A percentile compares a stretch with the other conserved stretches of the same genome.
Conservation (phyloP, 2,113 vertebrate species). For the Oryzias celebensis region DNA sequence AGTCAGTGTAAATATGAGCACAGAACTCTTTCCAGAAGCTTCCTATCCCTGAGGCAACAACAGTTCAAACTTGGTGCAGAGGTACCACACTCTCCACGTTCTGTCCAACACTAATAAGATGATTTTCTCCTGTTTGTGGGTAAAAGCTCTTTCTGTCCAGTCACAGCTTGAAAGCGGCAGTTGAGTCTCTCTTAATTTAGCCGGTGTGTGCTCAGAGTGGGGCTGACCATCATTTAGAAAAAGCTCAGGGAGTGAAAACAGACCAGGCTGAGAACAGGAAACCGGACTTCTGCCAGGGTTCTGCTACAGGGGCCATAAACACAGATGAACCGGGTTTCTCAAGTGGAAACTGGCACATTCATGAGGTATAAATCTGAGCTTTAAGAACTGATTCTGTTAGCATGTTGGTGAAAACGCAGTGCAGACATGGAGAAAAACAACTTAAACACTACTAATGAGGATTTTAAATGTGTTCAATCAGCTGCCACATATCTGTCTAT, state of each 20-base stretch:
- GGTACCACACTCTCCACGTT: constrained; percentile 26
- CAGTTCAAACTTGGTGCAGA: constrained; percentile 20
- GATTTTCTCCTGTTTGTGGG: too few species aligned
- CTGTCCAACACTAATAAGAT: constrained; percentile 48
- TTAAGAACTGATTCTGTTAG: constrained; percentile 1
- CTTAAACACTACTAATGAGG: not conserved
- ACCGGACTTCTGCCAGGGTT: constrained; percentile 54
- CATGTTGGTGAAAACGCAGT: not conserved
- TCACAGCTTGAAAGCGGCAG: too few species aligned
- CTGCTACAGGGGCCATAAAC: constrained; percentile 51
- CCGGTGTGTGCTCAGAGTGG: constrained; percentile 59
- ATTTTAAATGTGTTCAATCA: too few species aligned
- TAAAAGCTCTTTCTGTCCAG: too few species aligned
- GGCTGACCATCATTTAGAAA: too few species aligned
- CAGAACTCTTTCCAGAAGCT: constrained; percentile 49
- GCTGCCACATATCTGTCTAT: too few species aligned
- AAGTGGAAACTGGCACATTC: constrained; percentile 56
- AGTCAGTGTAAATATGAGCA: constrained; percentile 29
- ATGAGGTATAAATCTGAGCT: constrained; percentile 30
- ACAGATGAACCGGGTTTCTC: constrained; percentile 48
- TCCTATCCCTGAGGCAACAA: constrained; percentile 45
- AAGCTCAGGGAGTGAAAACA: too few species aligned
- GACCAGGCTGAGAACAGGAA: too few species aligned
- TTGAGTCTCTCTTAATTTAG: constrained; percentile 44
- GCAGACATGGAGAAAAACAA: not conserved